phyloP scores from a whole-genome alignment of 2,797 vertebrate genomes.

The Pseudochromis fuscus region DNA sequence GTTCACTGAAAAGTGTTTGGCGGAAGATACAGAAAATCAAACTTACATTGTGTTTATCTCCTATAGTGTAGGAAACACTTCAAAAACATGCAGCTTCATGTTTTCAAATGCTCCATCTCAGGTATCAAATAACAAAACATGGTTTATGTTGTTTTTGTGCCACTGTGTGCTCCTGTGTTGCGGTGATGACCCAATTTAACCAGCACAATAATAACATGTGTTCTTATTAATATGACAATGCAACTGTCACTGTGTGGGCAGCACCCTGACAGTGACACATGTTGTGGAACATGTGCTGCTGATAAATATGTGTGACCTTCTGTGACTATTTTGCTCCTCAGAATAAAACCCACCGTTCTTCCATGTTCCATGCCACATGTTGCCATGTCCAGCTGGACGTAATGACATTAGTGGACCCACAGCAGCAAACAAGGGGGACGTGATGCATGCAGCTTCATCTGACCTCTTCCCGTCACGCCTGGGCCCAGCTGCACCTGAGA shows the following conservation, averaged over 20 bases:
- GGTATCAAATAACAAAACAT: background rate
- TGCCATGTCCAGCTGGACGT: background rate
- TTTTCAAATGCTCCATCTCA: background rate
- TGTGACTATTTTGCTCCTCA: background rate
- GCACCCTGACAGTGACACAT: background rate
- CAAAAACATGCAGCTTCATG: conserved; percentile 1
- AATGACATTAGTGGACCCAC: background rate
- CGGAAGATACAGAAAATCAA: too few species aligned
- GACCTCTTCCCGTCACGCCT: background rate
- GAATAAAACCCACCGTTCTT: background rate
- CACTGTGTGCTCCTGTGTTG: background rate
- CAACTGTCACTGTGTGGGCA: background rate
- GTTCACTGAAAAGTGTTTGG: too few species aligned
- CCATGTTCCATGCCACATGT: background rate
- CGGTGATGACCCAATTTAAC: background rate
- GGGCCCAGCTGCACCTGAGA: conserved; percentile 5
- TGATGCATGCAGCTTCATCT: background rate
- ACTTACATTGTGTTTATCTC: background rate
- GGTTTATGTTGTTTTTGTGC: background rate
- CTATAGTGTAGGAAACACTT: too few species aligned
- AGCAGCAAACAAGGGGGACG: background rate
- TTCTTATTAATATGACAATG: conserved; percentile 14
- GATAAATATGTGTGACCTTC: conserved; percentile 14
- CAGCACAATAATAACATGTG: background rate
- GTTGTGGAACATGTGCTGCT: conserved; percentile 19